Evolutionary conservation across 1,140 invertebrate species (phyloP).

Genomic region (Temnothorax curvispinosus): DNA sequence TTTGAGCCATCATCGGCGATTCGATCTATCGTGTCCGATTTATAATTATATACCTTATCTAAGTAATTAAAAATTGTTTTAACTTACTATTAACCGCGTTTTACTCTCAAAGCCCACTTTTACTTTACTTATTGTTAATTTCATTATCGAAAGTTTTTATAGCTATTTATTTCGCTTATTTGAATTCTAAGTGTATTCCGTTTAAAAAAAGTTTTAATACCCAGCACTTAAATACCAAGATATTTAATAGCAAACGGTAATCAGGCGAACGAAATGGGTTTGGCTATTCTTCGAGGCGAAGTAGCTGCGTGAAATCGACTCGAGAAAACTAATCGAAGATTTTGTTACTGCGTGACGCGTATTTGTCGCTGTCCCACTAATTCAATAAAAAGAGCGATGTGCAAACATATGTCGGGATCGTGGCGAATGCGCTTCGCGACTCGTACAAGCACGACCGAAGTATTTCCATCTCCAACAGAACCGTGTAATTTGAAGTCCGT

Average conservation of each 20-base stretch:
- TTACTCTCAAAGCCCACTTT: no score
- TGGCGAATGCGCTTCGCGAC: background rate
- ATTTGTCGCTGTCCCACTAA: background rate
- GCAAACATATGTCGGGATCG: background rate
- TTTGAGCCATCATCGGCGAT: no score
- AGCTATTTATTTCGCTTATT: background rate
- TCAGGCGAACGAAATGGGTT: background rate
- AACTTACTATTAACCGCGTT: no score
- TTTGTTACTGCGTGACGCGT: background rate
- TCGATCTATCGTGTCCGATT: no score
- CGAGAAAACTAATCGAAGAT: background rate
- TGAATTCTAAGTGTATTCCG: background rate
- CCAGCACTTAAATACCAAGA: background rate
- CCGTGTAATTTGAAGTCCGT: slow-evolving; percentile 44
- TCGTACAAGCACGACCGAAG: background rate
- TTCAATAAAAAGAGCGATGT: background rate
- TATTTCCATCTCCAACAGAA: slow-evolving; percentile 21
- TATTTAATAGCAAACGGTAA: background rate
- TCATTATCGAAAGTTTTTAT: background rate
- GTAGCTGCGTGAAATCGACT: background rate
- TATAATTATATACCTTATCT: no score
- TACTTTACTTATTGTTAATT: no score
- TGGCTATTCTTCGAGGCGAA: background rate
- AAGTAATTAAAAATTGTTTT: no score
- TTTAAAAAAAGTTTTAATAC: background rate